Evolutionary conservation across 1,140 invertebrate genomes (phyloP), one percentile per base, ranked within the genome.

Genomic region (Zelostemma sp.): DNA sequence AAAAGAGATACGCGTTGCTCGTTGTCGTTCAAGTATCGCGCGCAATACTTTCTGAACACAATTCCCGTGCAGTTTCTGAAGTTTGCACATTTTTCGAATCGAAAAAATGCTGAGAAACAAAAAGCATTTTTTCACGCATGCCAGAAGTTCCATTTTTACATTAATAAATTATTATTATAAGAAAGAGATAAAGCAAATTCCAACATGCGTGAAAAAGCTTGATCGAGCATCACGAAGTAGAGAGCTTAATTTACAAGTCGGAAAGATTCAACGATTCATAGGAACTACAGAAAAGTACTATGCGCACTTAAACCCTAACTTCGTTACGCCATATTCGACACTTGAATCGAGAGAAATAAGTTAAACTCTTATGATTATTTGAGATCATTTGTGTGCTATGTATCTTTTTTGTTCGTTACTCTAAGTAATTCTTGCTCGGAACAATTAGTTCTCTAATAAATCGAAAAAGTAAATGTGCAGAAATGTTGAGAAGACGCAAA

Each of bases 281-380:
- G 55, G 55, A 47, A 61, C 59, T 54, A 33, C 14, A 6, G 41
- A 5, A 43, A 51, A 51, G 41, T 53, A 60, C 58, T 60, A 60
- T 9, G 15, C 41, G 19, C 16, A 11, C 11, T 21, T 47, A 8
- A 56, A 63, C 40, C 38, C 38, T 56, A 63, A 45, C 43, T 63
- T 43, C 43, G 47, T 35, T 11, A 9, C 33, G 6, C 11, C n/a
- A n/a, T 6, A 6, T 9, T 35, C 21, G 21, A 25, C 8, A 25
- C 21, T 25, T 25, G 21, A 25, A 8, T 25, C 3, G 21, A 25
- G 21, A 25, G 21, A 25, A n/a, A 35, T 35, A 35, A 35, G 6
- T n/a, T 35, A 6, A 35, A 35, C n/a, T 35, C 33, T 35, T 35
- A 35, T n/a, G 2, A n/a, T n/a, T 35, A 35, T 35, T 35, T 35